Evolutionary conservation across 1,140 invertebrate species (phyloP).

Genomic region (Protaetia brevitarsis): DNA sequence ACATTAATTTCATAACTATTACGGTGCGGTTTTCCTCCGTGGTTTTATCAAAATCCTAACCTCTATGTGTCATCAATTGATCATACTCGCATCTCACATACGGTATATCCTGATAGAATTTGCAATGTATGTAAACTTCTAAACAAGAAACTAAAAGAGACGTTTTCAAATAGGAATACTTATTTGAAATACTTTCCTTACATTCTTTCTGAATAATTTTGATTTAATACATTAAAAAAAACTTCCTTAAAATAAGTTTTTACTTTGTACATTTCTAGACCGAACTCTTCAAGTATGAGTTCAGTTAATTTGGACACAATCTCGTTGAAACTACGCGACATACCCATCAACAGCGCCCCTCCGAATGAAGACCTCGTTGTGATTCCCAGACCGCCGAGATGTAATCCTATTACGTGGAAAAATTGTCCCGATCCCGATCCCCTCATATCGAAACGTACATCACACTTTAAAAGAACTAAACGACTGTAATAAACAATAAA

Average conservation of each 20-base stretch:
- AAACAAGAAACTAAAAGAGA: no score
- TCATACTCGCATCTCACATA: no score
- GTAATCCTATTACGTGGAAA: constrained; percentile 25
- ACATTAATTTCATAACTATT: no score
- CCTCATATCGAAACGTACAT: not conserved
- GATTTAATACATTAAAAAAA: no score
- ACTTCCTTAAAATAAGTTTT: not conserved
- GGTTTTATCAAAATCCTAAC: no score
- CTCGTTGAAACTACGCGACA: not conserved
- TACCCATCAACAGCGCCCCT: not conserved
- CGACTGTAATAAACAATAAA: not conserved
- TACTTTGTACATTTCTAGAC: constrained; percentile 1
- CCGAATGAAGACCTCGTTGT: constrained; percentile 19
- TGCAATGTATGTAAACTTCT: no score
- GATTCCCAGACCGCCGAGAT: constrained; percentile 20
- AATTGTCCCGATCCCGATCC: constrained; percentile 5
- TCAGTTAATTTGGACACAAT: constrained; percentile 7
- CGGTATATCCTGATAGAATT: no score
- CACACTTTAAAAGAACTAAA: not conserved
- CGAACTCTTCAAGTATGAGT: constrained; percentile 21
- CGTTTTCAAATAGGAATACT: no score
- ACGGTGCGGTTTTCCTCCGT: no score
- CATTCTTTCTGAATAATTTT: no score
- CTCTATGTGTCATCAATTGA: no score
- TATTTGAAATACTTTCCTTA: no score